These are phyloP conservation scores for Anguilla pacifica DNA, from an alignment of 2,797 vertebrate species.

Conservation along the genomic window DNA sequence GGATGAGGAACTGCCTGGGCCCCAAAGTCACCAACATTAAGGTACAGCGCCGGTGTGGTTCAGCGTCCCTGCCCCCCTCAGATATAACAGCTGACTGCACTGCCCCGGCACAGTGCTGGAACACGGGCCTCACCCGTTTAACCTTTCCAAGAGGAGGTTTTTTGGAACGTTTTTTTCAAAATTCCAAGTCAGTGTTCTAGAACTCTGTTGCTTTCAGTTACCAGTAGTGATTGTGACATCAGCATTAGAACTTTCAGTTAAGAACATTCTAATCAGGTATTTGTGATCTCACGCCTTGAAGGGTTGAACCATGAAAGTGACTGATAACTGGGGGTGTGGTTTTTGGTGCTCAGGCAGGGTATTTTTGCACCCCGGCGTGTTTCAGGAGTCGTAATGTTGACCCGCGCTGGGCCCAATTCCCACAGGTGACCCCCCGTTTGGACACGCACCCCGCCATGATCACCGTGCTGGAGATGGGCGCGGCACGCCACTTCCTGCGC, in stretches of 20 bases:
- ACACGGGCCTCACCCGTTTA: no score
- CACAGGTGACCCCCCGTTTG: conserved; percentile 86
- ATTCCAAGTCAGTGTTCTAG: no score
- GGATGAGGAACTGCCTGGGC: conserved; percentile 90
- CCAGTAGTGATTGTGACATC: no score
- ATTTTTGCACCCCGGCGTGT: background rate
- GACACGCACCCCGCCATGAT: conserved; percentile 97
- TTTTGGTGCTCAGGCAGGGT: background rate
- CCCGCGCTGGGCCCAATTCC: background rate
- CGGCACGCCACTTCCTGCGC: conserved; percentile 92
- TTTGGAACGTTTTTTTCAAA: no score
- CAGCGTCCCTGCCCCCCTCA: background rate
- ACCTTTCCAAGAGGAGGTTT: no score
- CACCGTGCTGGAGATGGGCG: conserved; percentile 97
- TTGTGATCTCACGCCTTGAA: no score
- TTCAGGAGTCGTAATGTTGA: background rate
- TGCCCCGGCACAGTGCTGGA: background rate
- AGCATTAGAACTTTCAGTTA: no score
- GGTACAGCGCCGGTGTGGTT: conserved; percentile 61
- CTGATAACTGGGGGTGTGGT: background rate
- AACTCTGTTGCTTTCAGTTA: no score
- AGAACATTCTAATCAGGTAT: no score
- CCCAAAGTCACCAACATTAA: conserved; percentile 84
- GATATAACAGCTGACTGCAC: no score
- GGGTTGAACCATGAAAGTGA: no score